Evolutionary conservation across 2,888 invertebrate genomes (phyloP).

Genomic region (Pycnomerus fuliginosus): DNA sequence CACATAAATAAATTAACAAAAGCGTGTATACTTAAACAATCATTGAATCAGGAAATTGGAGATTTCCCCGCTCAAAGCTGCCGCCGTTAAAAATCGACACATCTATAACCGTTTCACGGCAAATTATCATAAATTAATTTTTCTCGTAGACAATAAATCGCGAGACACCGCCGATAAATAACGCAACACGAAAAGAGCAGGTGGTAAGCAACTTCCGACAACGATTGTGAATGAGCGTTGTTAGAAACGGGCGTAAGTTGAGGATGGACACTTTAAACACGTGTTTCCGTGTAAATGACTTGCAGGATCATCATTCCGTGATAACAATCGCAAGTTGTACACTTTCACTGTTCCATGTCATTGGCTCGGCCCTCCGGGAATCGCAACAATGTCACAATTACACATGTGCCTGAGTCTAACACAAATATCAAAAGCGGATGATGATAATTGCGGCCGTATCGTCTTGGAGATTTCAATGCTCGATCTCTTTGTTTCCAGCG

Average conservation of each 20-base stretch:
- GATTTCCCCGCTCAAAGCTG: too few species aligned
- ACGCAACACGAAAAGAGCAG: too few species aligned
- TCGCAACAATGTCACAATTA: conserved; percentile 16
- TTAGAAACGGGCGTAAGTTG: neutral
- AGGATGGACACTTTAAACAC: conserved; percentile 14
- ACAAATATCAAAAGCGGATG: conserved; percentile 14
- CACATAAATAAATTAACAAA: too few species aligned
- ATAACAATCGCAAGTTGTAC: conserved; percentile 26
- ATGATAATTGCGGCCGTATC: conserved; percentile 9
- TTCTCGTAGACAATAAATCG: too few species aligned
- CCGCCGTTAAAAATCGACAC: too few species aligned
- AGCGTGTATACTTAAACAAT: too few species aligned
- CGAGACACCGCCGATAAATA: too few species aligned
- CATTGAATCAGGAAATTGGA: too few species aligned
- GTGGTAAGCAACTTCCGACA: too few species aligned
- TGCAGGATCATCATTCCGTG: conserved; percentile 29
- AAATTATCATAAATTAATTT: too few species aligned
- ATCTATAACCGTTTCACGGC: too few species aligned
- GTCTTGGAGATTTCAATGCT: conserved; percentile 8
- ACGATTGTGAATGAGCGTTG: neutral
- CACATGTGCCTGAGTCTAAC: conserved; percentile 9
- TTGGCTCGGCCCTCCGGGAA: conserved; percentile 18
- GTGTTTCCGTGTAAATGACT: conserved; percentile 30
- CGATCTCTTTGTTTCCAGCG: too few species aligned
- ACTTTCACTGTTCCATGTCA: conserved; percentile 30